Evolutionary conservation across 2,888 invertebrate species (phyloP), one percentile per base, ranked within the genome.

Genomic region (Andrena dorsata): DNA sequence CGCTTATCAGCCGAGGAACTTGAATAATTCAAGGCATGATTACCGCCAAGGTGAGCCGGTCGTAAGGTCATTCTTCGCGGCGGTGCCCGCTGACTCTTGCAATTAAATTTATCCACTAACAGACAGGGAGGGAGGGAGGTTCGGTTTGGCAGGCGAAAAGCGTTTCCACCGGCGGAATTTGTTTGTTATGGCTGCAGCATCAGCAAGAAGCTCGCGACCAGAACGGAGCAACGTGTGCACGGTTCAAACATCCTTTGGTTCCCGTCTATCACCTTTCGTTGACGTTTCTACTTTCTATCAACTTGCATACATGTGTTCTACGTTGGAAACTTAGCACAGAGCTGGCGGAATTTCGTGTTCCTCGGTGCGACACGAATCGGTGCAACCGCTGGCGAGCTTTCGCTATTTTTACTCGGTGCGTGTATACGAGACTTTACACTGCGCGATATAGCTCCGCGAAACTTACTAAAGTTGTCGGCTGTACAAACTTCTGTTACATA

Each of bases 11-110:
- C 72, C 32, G 49, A 74, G 70, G 73, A 76, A 80, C 75, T 76
- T 83, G 83, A 83, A 83, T 83, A 83, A 83, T 83, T 83, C 83
- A 83, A 78, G 69, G 68, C 82, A 68, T 82, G 82, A 82, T 83
- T 82, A 78, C 60, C 82, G 83, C 64, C 83, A 83, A 83, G 83
- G 83, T 83, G 78, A 83, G 68, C 83, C 82, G 83, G 83, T 75
- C 77, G 77, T 77, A 82, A 74, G 83, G 82, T 78, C 83, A 75
- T 82, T 75, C 75, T 73, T 63, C 80, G 28, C 63, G 64, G 71
- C 65, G 63, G 51, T 70, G 63, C 16, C 68, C 58, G 71, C 64
- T 26, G 71, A 30, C 51, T 70, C 41, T 65, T 8, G 73, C 82
- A 82, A 83, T 83, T 83, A 83, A 83, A 83, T 82, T 82, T 74